Evolutionary conservation across 2,888 invertebrate species (phyloP).

Genomic region (Oscheius myriophilus): DNA sequence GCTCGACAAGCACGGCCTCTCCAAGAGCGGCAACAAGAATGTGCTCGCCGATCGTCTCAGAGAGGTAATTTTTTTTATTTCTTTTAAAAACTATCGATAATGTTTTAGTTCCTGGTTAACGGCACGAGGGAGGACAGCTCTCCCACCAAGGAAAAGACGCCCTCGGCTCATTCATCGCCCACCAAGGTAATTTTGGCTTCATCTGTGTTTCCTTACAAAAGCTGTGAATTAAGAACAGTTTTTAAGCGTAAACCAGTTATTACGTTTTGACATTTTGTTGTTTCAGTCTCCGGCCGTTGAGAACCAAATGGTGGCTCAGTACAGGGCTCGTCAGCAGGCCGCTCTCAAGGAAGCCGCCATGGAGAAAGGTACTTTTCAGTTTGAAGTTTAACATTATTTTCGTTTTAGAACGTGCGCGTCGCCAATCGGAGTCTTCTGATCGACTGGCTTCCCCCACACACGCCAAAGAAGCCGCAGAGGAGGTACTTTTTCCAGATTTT

Average conservation of each 20-base stretch:
- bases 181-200: conserved; percentile 9
- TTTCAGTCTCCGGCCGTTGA: conserved; percentile 28
- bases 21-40: conserved; percentile 60
- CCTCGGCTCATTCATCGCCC: conserved; percentile 1
- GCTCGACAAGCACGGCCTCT: conserved; percentile 53
- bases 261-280: not conserved
- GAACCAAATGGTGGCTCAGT: conserved; percentile 40
- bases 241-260: not conserved
- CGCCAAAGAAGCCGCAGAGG: not conserved
- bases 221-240: not conserved
- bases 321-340: conserved; percentile 38
- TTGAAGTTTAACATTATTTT: not conserved
- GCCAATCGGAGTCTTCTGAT: conserved; percentile 9
- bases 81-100: not conserved
- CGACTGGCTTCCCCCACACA: too few species aligned
- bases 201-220: not conserved
- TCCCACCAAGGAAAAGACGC: conserved; percentile 4
- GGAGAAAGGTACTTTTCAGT: conserved; percentile 8
- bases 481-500: not conserved
- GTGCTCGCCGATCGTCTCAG: conserved; percentile 55
- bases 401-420: conserved; percentile 20
- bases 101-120: conserved; percentile 21
- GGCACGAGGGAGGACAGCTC: conserved; percentile 9
- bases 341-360: conserved; percentile 28
- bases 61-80: conserved; percentile 45